Evolutionary conservation across 2,888 invertebrate species (phyloP), one percentile per base, ranked within the genome.

Genomic region (Tetragonisca angustula): DNA sequence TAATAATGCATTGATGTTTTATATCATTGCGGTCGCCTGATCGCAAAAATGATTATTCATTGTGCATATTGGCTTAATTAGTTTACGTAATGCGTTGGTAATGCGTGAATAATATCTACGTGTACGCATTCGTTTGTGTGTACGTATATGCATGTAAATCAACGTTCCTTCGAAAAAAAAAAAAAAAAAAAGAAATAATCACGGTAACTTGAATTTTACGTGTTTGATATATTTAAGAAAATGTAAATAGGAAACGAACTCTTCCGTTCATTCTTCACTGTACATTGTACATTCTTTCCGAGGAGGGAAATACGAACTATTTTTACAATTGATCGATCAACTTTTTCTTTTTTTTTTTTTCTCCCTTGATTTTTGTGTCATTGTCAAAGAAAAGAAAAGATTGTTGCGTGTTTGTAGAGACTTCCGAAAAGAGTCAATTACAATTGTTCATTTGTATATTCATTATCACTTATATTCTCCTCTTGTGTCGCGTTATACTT

Each of bases 31-130:
- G 54, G 67, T 50, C 15, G 2, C 61, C 17, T 11, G 6, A 52
- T 43, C 52, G 73, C 81, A 27, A 65, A 68, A 85, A 86, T 61
- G 62, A 54, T 81, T 79, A 83, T 64, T 76, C 71, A 50, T 59
- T 62, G 69, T 86, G 76, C 79, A 72, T 72, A 74, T 79, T 69
- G 67, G 72, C 68, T 72, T 71, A 77, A 83, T 83, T 71, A 61
- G 50, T 65, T 80, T 65, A 64, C 27, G 19, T 19, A 54, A 78
- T 56, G 65, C 79, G 65, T 50, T 43, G 65, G 43, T 65, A 43
- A 65, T 65, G 36, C n/a, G 59, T 52, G 27, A 27, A 17, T 54
- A 56, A 75, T 11, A 27, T 43, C 50, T 68, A 68, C 27, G 32
- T 71, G 52, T 72, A 79, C 59, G 52, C 59, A 67, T 50, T 70